Evolutionary conservation across 2,888 invertebrate genomes (phyloP), one percentile per base, ranked within the genome.

Genomic region (Liposcelis brunnea): DNA sequence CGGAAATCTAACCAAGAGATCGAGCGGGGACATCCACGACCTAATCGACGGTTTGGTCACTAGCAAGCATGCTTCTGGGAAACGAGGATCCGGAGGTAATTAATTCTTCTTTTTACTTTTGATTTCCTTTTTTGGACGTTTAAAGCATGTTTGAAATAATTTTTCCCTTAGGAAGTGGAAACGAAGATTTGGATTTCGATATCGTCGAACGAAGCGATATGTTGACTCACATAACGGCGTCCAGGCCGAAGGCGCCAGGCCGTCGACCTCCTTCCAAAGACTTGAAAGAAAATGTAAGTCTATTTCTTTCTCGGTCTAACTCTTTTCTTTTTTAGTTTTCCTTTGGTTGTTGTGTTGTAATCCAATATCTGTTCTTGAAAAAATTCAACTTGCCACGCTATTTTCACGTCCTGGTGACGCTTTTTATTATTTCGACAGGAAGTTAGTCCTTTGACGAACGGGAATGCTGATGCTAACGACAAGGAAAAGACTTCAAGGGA

Each of bases 241-340:
- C 62, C 14, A 60, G 76, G 52, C 75, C 72, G 11, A 75, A 74
- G 63, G 75, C 75, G 49, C 78, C 80, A 31, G 67, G 71, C 49
- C 64, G 77, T 54, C 66, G 79, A 55, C 74, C 72, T n/a, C 79
- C 80, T 2, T 74, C 76, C 26, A 66, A 68, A 48, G 56, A 65
- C 44, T 59, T 64, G 51, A 51, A 57, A 33, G 56, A 58, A 46
- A 59, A 60, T 36, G 59, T 59, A 54, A 49, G 56, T 53, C 12
- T 12, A 35, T 14, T 18, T n/a, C 37, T 26, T 19, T 51, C 59
- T 40, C 56, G 59, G 42, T 55, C 56, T 44, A 55, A 56, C 12
- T 52, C 53, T 26, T 47, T 43, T 16, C 8, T 8, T 18, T 16
- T 2, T 18, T 8, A 18, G 8, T 44, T 42, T n/a, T n/a, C n/a